Percentiles rank a stretch among this genome's conserved stretches.
Conservation (phyloP, 2,888 invertebrate genomes). For the Onthophagus sagittarius region DNA sequence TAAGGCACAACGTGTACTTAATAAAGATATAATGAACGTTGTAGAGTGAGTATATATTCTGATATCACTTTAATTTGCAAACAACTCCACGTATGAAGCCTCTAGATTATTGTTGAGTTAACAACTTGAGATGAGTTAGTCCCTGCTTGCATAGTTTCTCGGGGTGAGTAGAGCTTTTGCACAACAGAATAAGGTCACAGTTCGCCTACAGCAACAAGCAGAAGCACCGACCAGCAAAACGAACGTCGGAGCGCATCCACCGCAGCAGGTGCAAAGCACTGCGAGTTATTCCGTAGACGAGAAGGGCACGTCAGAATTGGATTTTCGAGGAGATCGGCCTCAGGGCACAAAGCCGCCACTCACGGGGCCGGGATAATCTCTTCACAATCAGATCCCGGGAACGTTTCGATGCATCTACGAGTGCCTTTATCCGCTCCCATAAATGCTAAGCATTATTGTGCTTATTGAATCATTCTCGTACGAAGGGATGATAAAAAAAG, state of each 20-base stretch:
- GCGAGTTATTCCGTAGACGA: not conserved
- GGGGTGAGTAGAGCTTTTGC: not conserved
- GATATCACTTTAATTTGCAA: no score
- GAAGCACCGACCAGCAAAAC: not conserved
- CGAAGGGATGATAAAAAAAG: not conserved
- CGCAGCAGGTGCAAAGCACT: not conserved
- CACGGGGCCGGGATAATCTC: constrained; percentile 1
- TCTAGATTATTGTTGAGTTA: no score
- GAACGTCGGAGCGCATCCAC: not conserved
- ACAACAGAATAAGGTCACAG: not conserved
- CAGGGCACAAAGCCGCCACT: constrained; percentile 25
- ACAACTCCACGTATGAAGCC: no score
- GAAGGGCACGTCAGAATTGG: constrained; percentile 22
- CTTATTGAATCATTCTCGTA: constrained; percentile 37
- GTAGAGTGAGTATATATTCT: not conserved
- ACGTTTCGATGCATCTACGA: constrained; percentile 37
- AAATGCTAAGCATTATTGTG: constrained; percentile 41
- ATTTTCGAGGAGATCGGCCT: constrained; percentile 18
- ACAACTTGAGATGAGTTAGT: not conserved
- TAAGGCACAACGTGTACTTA: no score
- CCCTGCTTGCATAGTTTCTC: not conserved
- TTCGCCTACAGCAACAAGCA: not conserved
- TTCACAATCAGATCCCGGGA: constrained; percentile 15
- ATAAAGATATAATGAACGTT: not conserved
- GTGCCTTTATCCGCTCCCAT: constrained; percentile 38